phyloP scores from a whole-genome alignment of 2,888 invertebrate species.

The Leptinotarsa rubiginosa region DNA sequence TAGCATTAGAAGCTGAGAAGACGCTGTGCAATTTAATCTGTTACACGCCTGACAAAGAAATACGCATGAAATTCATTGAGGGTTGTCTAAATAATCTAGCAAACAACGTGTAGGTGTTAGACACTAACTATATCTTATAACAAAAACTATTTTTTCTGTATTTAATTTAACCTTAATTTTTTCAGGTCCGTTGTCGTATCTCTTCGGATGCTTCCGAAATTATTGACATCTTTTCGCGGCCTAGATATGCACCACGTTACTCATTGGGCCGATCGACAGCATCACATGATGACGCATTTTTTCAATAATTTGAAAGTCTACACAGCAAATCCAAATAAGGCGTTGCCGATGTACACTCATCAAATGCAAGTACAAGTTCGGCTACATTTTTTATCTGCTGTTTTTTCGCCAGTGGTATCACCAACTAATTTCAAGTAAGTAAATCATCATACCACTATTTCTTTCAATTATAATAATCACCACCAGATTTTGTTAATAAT shows the following conservation, averaged over 20 bases:
- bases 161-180: constrained; percentile 23
- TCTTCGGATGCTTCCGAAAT: constrained; percentile 86
- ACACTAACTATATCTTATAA: background rate
- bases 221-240: constrained; percentile 88
- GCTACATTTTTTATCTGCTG: constrained; percentile 90
- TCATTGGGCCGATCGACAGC: constrained; percentile 92
- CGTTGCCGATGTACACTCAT: constrained; percentile 73
- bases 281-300: constrained; percentile 93
- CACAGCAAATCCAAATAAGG: constrained; percentile 65
- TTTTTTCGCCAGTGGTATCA: constrained; percentile 90
- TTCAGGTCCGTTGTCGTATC: constrained; percentile 89
- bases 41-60: constrained; percentile 89
- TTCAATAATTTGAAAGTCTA: constrained; percentile 88
- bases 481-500: too few species aligned
- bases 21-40: constrained; percentile 89
- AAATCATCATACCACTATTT: background rate
- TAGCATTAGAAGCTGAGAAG: constrained; percentile 94
- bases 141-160: background rate
- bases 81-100: constrained; percentile 92
- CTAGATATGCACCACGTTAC: constrained; percentile 89
- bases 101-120: constrained; percentile 75
- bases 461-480: too few species aligned
- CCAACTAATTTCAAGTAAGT: constrained; percentile 85
- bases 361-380: constrained; percentile 92
- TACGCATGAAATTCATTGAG: constrained; percentile 94